phyloP scores from a whole-genome alignment of 2,888 invertebrate species.

The Chrysolina oricalcia region DNA sequence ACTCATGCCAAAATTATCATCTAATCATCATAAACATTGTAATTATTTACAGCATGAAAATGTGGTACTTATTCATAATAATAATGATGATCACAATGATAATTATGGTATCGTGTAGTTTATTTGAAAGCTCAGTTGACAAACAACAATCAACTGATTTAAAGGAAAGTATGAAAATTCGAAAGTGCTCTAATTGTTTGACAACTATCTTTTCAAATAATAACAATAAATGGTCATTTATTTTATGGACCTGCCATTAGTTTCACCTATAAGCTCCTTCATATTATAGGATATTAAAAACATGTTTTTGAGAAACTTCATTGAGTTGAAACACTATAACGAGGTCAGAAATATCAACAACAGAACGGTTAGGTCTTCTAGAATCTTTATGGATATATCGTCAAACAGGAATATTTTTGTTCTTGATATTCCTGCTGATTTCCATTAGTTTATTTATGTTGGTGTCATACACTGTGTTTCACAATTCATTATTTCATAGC shows the following conservation, averaged over 20 bases:
- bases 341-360: too few relatives aligned
- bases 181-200: conserved; percentile 8
- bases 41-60: not conserved
- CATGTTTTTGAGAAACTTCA: too few relatives aligned
- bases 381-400: too few relatives aligned
- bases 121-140: conserved; percentile 2
- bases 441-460: too few relatives aligned
- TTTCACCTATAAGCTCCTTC: not conserved
- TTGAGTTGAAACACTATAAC: too few relatives aligned
- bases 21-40: not conserved
- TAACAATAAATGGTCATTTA: not conserved
- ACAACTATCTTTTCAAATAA: not conserved
- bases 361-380: too few relatives aligned
- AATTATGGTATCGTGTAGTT: not conserved
- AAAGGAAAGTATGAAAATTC: not conserved
- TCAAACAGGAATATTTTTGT: too few relatives aligned
- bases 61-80: not conserved
- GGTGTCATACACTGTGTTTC: too few relatives aligned
- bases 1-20: not conserved
- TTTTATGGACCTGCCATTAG: not conserved
- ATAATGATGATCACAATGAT: not conserved
- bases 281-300: too few relatives aligned
- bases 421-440: too few relatives aligned
- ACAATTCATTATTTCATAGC: too few relatives aligned
- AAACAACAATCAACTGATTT: not conserved